Evolutionary conservation across 2,797 vertebrate species (phyloP).

Genomic region (Muraenolepis orangiensis): DNA sequence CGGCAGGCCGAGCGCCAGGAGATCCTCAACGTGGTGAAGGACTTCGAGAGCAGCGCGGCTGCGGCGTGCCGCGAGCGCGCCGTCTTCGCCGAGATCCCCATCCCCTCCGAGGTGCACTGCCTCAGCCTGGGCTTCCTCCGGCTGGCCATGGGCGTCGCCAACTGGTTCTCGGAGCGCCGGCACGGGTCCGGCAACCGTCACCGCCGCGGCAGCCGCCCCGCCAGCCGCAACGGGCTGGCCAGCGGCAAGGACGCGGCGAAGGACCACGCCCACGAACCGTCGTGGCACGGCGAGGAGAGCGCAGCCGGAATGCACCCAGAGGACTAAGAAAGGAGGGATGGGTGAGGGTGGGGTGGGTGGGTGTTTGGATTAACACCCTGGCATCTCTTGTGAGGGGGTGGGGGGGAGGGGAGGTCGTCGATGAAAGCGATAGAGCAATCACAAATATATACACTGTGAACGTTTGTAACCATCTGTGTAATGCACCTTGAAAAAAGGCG

Average conservation of each 20-base stretch:
- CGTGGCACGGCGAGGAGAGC: neutral
- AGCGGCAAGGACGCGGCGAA: constrained; percentile 13
- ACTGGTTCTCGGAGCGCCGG: constrained; percentile 75
- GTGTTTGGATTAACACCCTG: neutral
- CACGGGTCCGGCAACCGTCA: constrained; percentile 27
- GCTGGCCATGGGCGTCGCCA: constrained; percentile 71
- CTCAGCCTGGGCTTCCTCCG: constrained; percentile 74
- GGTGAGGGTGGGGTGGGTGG: neutral
- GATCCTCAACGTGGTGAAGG: constrained; percentile 83
- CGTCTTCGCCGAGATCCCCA: constrained; percentile 82
- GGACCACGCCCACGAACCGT: neutral
- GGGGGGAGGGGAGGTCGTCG: neutral
- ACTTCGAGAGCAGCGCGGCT: constrained; percentile 70
- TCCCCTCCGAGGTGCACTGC: constrained; percentile 77
- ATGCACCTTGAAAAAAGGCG: constrained; percentile 61
- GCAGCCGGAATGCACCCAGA: constrained; percentile 49
- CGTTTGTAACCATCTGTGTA: constrained; percentile 48
- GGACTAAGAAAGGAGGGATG: constrained; percentile 41
- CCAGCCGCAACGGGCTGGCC: constrained; percentile 10
- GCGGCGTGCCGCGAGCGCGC: constrained; percentile 64
- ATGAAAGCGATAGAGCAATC: neutral
- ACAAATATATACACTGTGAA: constrained; percentile 39
- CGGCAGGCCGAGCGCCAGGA: constrained; percentile 77
- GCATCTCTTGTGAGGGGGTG: neutral
- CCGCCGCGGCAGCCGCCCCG: constrained; percentile 20